These are phyloP conservation scores for Lepus europaeus DNA, from an alignment of 2,113 vertebrate genomes.

Conservation along the genomic window DNA sequence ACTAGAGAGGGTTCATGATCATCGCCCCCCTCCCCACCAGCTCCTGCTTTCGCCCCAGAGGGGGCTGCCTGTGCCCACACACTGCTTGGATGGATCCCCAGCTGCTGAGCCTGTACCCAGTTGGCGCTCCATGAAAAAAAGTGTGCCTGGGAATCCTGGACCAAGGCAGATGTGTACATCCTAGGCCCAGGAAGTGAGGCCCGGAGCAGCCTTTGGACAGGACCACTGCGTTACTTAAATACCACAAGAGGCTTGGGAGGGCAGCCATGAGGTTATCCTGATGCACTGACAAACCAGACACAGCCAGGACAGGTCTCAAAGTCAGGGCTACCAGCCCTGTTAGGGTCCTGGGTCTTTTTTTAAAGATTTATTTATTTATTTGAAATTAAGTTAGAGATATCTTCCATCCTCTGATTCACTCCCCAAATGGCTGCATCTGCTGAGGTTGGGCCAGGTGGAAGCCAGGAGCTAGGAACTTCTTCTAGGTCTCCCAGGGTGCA, in stretches of 20 bases:
- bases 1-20: background rate
- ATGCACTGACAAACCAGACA: conserved; percentile 2
- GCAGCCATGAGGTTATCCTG: background rate
- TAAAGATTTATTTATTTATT: no score
- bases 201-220: background rate
- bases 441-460: no score
- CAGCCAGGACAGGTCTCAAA: background rate
- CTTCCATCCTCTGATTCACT: no score
- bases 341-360: background rate
- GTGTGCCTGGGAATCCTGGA: background rate
- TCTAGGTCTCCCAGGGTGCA: no score
- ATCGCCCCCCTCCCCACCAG: background rate
- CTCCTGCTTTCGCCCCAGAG: background rate
- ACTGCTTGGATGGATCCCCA: background rate
- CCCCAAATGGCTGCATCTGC: no score
- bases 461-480: no score
- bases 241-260: background rate
- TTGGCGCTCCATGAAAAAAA: background rate
- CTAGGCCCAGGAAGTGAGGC: background rate
- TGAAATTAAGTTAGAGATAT: no score
- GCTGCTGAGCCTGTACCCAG: background rate
- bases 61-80: background rate
- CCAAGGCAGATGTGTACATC: background rate
- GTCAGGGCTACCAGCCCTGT: background rate
- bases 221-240: background rate